These are phyloP conservation scores for Lasioglossum marginatum DNA, from an alignment of 2,888 invertebrate species.

Conservation along the genomic window DNA sequence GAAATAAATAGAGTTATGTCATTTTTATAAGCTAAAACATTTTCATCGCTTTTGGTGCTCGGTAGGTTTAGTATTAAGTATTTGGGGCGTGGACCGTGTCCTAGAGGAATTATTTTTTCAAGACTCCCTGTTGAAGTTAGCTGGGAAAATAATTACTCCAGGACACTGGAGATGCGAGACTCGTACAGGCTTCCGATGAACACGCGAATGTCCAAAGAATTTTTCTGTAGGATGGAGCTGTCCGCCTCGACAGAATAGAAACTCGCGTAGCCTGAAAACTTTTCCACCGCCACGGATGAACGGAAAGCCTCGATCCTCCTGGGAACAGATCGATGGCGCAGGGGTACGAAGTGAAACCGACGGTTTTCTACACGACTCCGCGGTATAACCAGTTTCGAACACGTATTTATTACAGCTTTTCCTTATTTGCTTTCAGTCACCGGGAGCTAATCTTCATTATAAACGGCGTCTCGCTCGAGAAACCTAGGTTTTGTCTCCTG, in stretches of 20 bases:
- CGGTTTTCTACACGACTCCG: slow-evolving; percentile 45
- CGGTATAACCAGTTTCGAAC: slow-evolving; percentile 51
- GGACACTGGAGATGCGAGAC: no score
- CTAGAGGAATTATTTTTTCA: no score
- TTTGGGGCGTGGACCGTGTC: no score
- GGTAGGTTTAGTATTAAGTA: no score
- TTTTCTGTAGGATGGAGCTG: not conserved
- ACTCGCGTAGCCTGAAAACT: slow-evolving; percentile 32
- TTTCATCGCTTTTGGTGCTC: no score
- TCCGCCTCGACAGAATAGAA: not conserved
- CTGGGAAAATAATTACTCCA: no score
- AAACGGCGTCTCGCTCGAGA: slow-evolving; percentile 31
- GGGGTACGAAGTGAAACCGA: slow-evolving; percentile 56
- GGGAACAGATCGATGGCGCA: slow-evolving; percentile 42
- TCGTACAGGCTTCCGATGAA: not conserved
- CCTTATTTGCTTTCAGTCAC: slow-evolving; percentile 57
- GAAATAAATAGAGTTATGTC: no score
- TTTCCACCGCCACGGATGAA: not conserved
- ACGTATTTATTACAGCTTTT: slow-evolving; percentile 60
- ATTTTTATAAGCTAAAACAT: no score
- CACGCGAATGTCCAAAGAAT: not conserved
- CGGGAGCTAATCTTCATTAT: slow-evolving; percentile 55
- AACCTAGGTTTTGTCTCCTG: slow-evolving; percentile 29
- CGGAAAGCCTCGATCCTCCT: slow-evolving; percentile 44
- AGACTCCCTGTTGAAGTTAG: no score